Conservation (phyloP, 2,888 invertebrate species). For the Entomobrya proxima region DNA sequence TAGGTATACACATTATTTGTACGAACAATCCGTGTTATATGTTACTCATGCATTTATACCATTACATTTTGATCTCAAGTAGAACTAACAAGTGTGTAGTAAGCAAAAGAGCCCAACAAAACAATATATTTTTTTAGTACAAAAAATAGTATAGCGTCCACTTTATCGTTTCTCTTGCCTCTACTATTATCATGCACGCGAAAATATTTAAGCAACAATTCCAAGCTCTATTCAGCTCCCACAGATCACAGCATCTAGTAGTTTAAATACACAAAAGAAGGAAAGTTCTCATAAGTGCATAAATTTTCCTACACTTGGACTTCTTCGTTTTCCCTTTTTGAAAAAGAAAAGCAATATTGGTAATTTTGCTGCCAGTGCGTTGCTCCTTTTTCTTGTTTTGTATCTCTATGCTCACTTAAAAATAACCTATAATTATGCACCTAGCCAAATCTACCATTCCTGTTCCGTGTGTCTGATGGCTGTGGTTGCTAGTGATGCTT, state of each 20-base stretch:
- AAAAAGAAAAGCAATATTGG: constrained; percentile 43
- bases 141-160: background rate
- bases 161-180: constrained; percentile 42
- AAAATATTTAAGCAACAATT: constrained; percentile 51
- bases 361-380: constrained; percentile 52
- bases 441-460: constrained; percentile 12
- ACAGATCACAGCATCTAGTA: background rate
- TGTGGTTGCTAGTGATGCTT: constrained; percentile 20
- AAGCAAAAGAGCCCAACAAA: background rate
- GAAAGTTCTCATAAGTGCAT: background rate
- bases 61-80: constrained; percentile 44
- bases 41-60: too few relatives aligned
- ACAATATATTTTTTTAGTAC: background rate
- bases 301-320: background rate
- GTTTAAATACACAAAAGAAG: background rate
- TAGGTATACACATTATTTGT: background rate
- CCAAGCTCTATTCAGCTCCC: background rate
- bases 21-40: too few relatives aligned
- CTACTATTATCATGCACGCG: constrained; percentile 51
- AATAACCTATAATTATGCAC: constrained; percentile 15
- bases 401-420: constrained; percentile 30
- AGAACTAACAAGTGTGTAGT: background rate
- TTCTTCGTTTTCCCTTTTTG: background rate
- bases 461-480: background rate
- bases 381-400: constrained; percentile 50